Evolutionary conservation across 2,113 vertebrate species (phyloP).

Genomic region (Xyrauchen texanus): DNA sequence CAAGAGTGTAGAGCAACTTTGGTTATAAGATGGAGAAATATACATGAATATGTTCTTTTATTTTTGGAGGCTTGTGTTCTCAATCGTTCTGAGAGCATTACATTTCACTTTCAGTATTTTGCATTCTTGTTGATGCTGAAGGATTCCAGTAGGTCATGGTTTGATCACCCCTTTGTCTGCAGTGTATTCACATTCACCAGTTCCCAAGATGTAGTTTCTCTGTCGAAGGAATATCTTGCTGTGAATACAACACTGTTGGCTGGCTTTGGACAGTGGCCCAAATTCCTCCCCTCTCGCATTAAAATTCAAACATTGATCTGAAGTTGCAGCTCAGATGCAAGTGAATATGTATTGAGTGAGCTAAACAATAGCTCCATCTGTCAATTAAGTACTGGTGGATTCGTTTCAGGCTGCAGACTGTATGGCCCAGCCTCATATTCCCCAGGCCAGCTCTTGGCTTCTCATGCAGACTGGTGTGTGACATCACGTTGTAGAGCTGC

Average conservation of each 20-base stretch:
- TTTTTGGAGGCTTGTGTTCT: not conserved
- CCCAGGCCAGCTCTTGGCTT: constrained; percentile 1
- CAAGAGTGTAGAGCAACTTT: not conserved
- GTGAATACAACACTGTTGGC: not conserved
- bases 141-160: not conserved
- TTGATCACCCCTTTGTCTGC: constrained; percentile 21
- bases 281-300: not conserved
- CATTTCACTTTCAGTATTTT: not conserved
- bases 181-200: not conserved
- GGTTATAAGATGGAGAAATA: not conserved
- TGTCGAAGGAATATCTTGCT: not conserved
- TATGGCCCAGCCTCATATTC: constrained; percentile 30
- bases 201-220: too few species aligned
- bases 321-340: constrained; percentile 11
- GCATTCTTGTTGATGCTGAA: not conserved
- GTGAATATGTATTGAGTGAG: not conserved
- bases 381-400: constrained; percentile 28
- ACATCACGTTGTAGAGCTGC: constrained; percentile 29
- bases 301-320: constrained; percentile 32
- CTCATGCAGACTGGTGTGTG: constrained; percentile 29
- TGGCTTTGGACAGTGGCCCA: not conserved
- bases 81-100: not conserved
- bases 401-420: constrained; percentile 14
- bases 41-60: not conserved
- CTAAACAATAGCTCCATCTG: constrained; percentile 14